Evolutionary conservation across 1,140 invertebrate species (phyloP).

Genomic region (Aphis craccivora): DNA sequence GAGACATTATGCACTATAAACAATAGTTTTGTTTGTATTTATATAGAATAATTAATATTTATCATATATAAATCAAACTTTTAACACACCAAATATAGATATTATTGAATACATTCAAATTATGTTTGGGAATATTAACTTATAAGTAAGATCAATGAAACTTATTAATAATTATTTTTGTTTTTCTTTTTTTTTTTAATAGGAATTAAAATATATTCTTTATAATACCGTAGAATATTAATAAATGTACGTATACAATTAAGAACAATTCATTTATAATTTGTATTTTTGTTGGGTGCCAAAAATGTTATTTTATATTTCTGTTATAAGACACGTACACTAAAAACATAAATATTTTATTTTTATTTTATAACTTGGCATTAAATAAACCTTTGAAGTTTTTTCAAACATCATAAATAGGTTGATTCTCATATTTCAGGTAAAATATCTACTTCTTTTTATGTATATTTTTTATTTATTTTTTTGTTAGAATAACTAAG

Average conservation of each 20-base stretch:
- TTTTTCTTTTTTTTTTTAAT: neutral
- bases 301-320: neutral
- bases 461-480: neutral
- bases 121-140: neutral
- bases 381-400: neutral
- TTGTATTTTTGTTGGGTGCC: neutral
- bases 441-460: neutral
- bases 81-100: neutral
- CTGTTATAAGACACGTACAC: neutral
- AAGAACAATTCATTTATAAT: neutral
- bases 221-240: no score
- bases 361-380: neutral
- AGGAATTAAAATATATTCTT: no score
- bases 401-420: neutral
- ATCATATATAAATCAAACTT: neutral
- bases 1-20: neutral
- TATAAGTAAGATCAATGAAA: neutral
- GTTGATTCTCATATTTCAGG: neutral
- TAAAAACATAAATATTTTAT: neutral
- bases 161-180: neutral
- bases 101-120: neutral
- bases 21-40: neutral
- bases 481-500: neutral
- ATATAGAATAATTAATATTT: neutral
- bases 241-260: neutral